Evolutionary conservation across 2,113 vertebrate species (phyloP).

Genomic region (Tachysurus fulvidraco): DNA sequence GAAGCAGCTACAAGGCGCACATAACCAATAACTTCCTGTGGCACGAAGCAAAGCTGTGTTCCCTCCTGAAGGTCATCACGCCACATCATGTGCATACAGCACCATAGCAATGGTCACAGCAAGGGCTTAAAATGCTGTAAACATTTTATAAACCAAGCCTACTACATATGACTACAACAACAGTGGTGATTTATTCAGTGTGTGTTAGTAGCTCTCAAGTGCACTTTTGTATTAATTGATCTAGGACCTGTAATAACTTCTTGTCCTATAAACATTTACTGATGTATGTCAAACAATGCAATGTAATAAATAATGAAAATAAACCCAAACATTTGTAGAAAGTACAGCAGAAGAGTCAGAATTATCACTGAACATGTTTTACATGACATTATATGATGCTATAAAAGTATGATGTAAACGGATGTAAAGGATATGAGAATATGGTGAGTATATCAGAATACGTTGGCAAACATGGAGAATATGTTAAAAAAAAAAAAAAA

Average conservation of each 20-base stretch:
- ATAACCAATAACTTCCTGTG: background rate
- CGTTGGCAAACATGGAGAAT: background rate
- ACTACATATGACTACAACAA: background rate
- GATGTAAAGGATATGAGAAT: background rate
- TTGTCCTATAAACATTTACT: conserved; percentile 22
- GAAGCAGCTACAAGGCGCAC: background rate
- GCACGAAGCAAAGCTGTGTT: background rate
- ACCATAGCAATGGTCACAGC: background rate
- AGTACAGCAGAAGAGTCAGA: background rate
- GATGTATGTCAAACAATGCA: conserved; percentile 2
- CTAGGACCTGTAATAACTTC: background rate
- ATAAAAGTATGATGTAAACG: background rate
- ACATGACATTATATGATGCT: too few relatives aligned
- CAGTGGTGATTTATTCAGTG: background rate
- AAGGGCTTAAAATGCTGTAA: background rate
- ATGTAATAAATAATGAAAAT: conserved; percentile 27
- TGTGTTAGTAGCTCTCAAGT: conserved; percentile 5
- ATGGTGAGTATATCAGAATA: background rate
- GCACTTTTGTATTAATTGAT: background rate
- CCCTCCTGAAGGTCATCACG: background rate
- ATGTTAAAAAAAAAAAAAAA: background rate
- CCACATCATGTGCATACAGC: background rate
- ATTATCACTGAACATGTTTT: background rate
- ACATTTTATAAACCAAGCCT: background rate
- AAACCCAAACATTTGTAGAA: conserved; percentile 44